phyloP scores from a whole-genome alignment of 2,113 vertebrate species.

The Nannospalax galili region DNA sequence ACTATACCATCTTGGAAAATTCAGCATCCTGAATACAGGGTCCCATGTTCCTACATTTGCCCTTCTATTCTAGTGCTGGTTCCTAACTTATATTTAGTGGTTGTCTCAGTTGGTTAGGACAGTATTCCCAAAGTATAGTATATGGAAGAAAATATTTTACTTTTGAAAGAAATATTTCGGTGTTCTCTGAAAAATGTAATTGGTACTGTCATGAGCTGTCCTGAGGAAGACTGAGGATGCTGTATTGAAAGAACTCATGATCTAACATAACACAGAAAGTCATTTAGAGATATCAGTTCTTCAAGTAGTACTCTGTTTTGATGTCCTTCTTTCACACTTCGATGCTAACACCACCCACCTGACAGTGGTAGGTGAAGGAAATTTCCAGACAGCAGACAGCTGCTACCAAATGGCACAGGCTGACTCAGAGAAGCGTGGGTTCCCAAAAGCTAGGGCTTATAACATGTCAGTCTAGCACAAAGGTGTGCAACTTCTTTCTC shows the following conservation, averaged over 20 bases:
- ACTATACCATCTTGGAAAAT: too few relatives aligned
- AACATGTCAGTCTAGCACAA: accelerated
- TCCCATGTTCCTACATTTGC: too few relatives aligned
- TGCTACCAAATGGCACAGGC: accelerated
- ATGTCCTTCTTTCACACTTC: background rate
- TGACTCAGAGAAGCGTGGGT: background rate
- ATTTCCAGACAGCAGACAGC: background rate
- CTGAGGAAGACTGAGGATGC: background rate
- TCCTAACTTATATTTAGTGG: too few relatives aligned
- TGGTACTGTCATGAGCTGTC: background rate
- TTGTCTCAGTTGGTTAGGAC: too few relatives aligned
- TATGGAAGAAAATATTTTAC: background rate
- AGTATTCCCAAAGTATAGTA: background rate
- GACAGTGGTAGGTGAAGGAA: background rate
- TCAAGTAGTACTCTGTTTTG: background rate
- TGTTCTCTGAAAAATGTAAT: background rate
- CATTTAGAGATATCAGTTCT: background rate
- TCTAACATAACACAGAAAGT: background rate
- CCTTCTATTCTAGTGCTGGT: too few relatives aligned
- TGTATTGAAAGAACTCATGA: background rate
- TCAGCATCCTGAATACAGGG: too few relatives aligned
- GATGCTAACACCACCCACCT: background rate
- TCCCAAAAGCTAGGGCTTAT: accelerated
- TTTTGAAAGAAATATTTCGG: background rate
- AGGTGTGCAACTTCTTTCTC: background rate